These are phyloP conservation scores for Sinocyclocheilus rhinocerous DNA, from an alignment of 2,113 vertebrate species.

Conservation along the genomic window DNA sequence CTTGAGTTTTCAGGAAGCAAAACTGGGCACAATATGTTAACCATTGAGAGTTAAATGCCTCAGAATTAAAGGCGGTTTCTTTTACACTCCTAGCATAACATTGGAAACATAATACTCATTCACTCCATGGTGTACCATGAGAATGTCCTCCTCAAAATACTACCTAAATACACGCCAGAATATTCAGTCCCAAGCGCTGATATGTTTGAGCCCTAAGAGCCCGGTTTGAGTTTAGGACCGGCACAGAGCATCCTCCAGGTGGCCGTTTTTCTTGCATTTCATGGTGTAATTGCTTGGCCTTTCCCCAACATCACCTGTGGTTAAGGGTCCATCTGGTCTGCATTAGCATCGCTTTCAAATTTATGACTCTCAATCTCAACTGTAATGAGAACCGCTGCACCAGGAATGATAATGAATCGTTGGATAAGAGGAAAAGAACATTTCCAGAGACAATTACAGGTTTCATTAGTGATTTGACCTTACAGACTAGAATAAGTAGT, in stretches of 20 bases:
- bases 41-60: not conserved
- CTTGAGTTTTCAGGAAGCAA: not conserved
- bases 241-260: conserved; percentile 59
- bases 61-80: not conserved
- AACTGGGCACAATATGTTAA: not conserved
- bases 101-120: conserved; percentile 11
- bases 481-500: conserved; percentile 51
- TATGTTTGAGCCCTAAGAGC: conserved; percentile 55
- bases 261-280: conserved; percentile 49
- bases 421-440: conserved; percentile 70
- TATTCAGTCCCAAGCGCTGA: conserved; percentile 60
- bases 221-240: conserved; percentile 61
- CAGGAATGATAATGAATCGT: conserved; percentile 77
- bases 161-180: conserved; percentile 8
- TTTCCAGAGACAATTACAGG: conserved; percentile 72
- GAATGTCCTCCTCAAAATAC: conserved; percentile 32
- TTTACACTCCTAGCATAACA: not conserved
- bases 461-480: conserved; percentile 69
- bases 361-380: conserved; percentile 66
- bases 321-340: conserved; percentile 76
- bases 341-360: conserved; percentile 73
- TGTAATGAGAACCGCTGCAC: conserved; percentile 61
- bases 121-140: conserved; percentile 41
- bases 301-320: conserved; percentile 76
- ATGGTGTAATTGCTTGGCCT: conserved; percentile 60